Evolutionary conservation across 2,888 invertebrate genomes (phyloP).

Genomic region (Linnaemya tessellans): DNA sequence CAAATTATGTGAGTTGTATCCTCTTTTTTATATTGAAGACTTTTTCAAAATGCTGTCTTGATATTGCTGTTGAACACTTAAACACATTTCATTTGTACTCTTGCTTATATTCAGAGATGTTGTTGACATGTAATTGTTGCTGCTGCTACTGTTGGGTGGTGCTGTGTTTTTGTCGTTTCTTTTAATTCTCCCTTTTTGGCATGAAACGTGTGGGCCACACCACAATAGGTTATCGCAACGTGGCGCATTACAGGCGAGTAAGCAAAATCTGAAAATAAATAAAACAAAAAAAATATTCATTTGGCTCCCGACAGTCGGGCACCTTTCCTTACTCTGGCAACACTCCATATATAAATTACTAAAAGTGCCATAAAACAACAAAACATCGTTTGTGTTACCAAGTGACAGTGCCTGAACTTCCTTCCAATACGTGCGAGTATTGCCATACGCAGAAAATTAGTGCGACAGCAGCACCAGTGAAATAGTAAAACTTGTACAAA

Average conservation of each 20-base stretch:
- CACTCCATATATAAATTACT: slow-evolving; percentile 46
- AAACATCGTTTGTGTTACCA: slow-evolving; percentile 50
- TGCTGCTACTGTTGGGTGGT: slow-evolving; percentile 44
- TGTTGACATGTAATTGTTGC: slow-evolving; percentile 63
- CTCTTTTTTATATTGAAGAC: slow-evolving; percentile 32
- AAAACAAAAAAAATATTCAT: slow-evolving; percentile 72
- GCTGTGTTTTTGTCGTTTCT: slow-evolving; percentile 44
- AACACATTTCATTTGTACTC: slow-evolving; percentile 68
- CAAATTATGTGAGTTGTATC: slow-evolving; percentile 26
- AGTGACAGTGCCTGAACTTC: slow-evolving; percentile 34
- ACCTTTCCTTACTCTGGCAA: slow-evolving; percentile 78
- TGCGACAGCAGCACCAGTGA: slow-evolving; percentile 16
- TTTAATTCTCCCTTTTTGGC: slow-evolving; percentile 45
- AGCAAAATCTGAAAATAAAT: slow-evolving; percentile 62
- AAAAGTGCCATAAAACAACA: slow-evolving; percentile 21
- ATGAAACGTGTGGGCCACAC: slow-evolving; percentile 68
- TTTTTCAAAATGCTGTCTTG: slow-evolving; percentile 49
- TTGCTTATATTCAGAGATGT: slow-evolving; percentile 56
- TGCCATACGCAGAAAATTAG: slow-evolving; percentile 38
- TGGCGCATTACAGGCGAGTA: slow-evolving; percentile 69
- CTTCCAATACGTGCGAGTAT: slow-evolving; percentile 31
- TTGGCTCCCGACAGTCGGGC: slow-evolving; percentile 86
- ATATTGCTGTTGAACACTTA: slow-evolving; percentile 53
- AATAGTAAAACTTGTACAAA: not conserved
- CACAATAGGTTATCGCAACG: slow-evolving; percentile 64